Base-by-base conservation (phyloP, 2,888 invertebrate genomes). In the Lasioglossum calceatum region DNA sequence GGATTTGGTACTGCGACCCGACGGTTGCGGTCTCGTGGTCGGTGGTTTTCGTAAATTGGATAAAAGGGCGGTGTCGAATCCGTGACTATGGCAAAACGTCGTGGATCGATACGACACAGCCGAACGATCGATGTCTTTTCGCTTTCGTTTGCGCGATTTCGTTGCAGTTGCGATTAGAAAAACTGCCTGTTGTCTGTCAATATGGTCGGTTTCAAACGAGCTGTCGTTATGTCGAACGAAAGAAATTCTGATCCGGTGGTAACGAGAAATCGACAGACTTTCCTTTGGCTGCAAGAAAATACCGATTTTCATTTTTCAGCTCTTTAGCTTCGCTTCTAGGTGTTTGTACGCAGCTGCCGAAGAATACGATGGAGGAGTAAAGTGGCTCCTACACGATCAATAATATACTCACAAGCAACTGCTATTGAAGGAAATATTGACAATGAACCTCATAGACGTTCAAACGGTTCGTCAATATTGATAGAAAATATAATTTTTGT, bases 131-230 rank as follows among this genome's bases (percentile, higher is more conserved):
- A 79, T 83, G 83, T 88, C 84, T 82, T 84, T 77, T 82, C 86
- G 85, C 89, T 89, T 90, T 91, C 87, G 77, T 92, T 91, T 89
- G 87, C 87, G 88, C 87, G 91, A 91, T 73, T 82, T 79, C 82
- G 82, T 80, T 81, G 80, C 84, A 84, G 58, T 70, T 75, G 4
- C 80, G 23, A 36, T n/a, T 64, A n/a, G 19, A 85, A 85, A 88
- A 88, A 84, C 36, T 16, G n/a, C 3, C 10, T 84, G 81, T 71
- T 81, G 77, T 64, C 84, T 23, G n/a, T 72, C 50, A 79, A 47
- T 27, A 44, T 32, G 47, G 82, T 44, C 74, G 82, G 36, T 78
- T 27, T 61, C 67, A 32, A n/a, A 47, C n/a, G 64, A 70, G 58
- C 50, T 71, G 47, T 73, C 42, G 36, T 75, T 4, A 27, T 10